Evolutionary conservation across 2,888 invertebrate species (phyloP), one percentile per base, ranked within the genome.

Genomic region (Microctonus aethiopoides): DNA sequence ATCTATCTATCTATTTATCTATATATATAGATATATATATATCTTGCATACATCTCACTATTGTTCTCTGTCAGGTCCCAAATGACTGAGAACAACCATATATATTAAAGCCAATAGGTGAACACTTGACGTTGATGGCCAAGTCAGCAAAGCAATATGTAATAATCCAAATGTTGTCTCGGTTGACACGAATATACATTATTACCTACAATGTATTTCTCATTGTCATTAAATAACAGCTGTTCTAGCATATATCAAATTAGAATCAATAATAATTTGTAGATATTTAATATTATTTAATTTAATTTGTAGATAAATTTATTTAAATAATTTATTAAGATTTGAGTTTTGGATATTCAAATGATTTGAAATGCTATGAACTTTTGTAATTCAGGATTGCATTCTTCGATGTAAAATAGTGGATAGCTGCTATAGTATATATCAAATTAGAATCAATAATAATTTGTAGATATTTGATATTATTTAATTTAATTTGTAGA

Each of bases 81-180:
- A 22, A 41, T 57, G 39, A 16, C 10, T 16, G 11, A 13, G 11
- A 39, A 54, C 10, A 36, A 9, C 10, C 9, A 9, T 36, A 5
- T 36, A 36, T 36, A 36, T 36, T 32, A 39, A 5, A n/a, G 11
- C n/a, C 39, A 2, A 39, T n/a, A 4, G n/a, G n/a, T n/a, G n/a
- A n/a, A 20, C 9, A 22, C 22, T 61, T 68, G 68, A 68, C 54
- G 22, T 29, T 68, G 62, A 68, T 68, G 32, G 41, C 60, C 52
- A 67, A 67, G 51, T 68, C 61, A 61, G 61, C 52, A 39, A 52
- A 22, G 16, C 52, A 59, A 59, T 56, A 59, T 56, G 56, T n/a
- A n/a, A n/a, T n/a, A 68, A 57, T 56, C 57, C 26, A 16, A 22
- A 34, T 52, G 67, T 26, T 10, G 54, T 65, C 56, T 32, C 57